phyloP scores from a whole-genome alignment of 2,113 vertebrate genomes.

The Notarius lentiginosus region DNA sequence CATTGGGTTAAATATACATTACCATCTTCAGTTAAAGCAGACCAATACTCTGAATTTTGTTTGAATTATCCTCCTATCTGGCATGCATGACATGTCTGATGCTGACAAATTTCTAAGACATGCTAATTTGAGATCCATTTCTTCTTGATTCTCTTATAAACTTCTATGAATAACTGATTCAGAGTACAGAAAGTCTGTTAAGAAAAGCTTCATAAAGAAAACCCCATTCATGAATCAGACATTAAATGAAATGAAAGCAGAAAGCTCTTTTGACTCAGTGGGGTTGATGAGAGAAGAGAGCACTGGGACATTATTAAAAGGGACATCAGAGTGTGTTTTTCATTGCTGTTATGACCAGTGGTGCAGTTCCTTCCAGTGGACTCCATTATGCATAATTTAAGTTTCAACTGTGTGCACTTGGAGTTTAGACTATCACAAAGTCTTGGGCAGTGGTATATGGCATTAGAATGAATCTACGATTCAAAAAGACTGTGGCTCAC shows the following conservation, averaged over 20 bases:
- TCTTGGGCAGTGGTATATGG: background rate
- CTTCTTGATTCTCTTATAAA: background rate
- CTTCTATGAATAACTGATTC: background rate
- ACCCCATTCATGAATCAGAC: background rate
- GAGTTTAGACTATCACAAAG: constrained; percentile 36
- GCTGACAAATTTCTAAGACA: background rate
- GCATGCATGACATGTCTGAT: background rate
- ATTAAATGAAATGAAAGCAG: constrained; percentile 50
- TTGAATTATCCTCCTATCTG: background rate
- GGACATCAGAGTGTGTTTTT: constrained; percentile 64
- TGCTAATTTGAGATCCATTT: background rate
- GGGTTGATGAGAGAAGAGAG: constrained; percentile 52
- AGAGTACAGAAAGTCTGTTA: background rate
- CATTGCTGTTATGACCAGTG: constrained; percentile 65
- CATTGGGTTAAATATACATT: background rate
- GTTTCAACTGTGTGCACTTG: constrained; percentile 63
- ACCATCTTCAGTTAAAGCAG: background rate
- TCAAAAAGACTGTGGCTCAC: background rate
- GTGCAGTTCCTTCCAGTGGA: constrained; percentile 61
- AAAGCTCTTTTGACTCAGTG: constrained; percentile 46
- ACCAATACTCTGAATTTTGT: background rate
- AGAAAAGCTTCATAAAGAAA: background rate
- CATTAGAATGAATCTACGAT: background rate
- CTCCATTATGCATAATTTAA: constrained; percentile 69
- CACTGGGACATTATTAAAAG: constrained; percentile 58